Base-by-base conservation (phyloP, 37 sponge, comb jelly and placozoan species). In the Ianthella basta region DNA sequence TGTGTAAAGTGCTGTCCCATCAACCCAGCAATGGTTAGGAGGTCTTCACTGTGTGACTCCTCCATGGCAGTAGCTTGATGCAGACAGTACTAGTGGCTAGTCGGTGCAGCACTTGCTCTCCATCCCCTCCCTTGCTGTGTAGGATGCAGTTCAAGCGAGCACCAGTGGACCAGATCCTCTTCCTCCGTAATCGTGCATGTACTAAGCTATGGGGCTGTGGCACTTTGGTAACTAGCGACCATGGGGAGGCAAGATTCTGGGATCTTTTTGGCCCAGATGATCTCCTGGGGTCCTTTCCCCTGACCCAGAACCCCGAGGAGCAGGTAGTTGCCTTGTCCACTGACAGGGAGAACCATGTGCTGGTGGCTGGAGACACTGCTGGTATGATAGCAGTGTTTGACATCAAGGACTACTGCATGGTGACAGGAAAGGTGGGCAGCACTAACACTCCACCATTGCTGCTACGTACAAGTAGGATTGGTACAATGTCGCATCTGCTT, bases 291-390 rank as follows among this genome's bases (percentile, higher is more conserved):
- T 70, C 78, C 14, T 92, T 98, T 80, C 88, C 81, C 19, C 32
- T 92, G 77, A 94, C 94, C 37, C 59, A 84, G 33, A 66, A 66
- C 39, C 88, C 91, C 21, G 92, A 90, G 30, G 98, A 98, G 75
- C 86, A 77, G 59, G 96, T 95, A 37, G 36, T 93, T 35, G 92
- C 94, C 8, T 84, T 98, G 82, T 57, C 85, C 4, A 92, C 91
- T 21, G 98, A 98, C 72, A 68, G 84, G 25, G 15, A 65, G 40
- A 91, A 94, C 83, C 38, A 67, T 0, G 23, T 69, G 10, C 89
- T 98, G 57, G 20, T 98, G 29, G 90, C 89, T 63, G 98, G 98
- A 72, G 98, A 98, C 82, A 98, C 96, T 34, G 87, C 84, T 30
- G 98, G 98, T 0, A 59, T 34, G 50, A 91, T 98, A 44, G 37